Conservation (phyloP, 2,888 invertebrate species). For the Spodoptera littoralis region DNA sequence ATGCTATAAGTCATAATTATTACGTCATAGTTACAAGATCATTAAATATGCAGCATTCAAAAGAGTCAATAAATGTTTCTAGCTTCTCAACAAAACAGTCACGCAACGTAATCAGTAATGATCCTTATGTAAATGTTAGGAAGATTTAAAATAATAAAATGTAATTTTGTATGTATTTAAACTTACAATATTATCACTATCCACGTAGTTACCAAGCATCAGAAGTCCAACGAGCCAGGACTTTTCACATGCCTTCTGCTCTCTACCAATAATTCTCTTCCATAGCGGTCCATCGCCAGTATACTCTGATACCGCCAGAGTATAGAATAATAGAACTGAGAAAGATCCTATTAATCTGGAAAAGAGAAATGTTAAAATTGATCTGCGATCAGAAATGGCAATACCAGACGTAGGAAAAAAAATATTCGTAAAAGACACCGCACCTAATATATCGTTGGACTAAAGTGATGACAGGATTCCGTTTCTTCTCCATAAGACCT, state of each 20-base stretch:
- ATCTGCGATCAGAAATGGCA: neutral
- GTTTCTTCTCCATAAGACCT: slow-evolving; percentile 49
- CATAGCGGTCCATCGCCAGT: slow-evolving; percentile 51
- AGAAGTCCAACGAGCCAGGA: slow-evolving; percentile 43
- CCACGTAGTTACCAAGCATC: slow-evolving; percentile 55
- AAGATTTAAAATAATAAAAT: too few species aligned
- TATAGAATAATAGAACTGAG: slow-evolving; percentile 37
- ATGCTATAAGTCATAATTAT: too few species aligned
- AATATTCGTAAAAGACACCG: too few species aligned
- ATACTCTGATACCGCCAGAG: slow-evolving; percentile 38
- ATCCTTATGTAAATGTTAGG: too few species aligned
- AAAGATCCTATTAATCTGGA: slow-evolving; percentile 42
- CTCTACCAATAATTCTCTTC: slow-evolving; percentile 27
- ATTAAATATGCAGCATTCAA: too few species aligned
- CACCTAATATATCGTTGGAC: slow-evolving; percentile 66
- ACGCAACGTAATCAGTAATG: too few species aligned
- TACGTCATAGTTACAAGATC: too few species aligned
- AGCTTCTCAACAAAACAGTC: too few species aligned
- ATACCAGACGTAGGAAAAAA: neutral
- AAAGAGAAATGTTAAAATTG: neutral
- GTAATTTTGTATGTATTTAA: too few species aligned
- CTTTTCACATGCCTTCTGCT: slow-evolving; percentile 31
- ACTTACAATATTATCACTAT: slow-evolving; percentile 47
- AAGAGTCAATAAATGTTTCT: too few species aligned
- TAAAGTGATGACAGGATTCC: slow-evolving; percentile 45